Percentiles rank a stretch among this genome's conserved stretches.
These are phyloP conservation scores for Hedya salicella DNA, from an alignment of 2,888 invertebrate species.

Conservation along the genomic window DNA sequence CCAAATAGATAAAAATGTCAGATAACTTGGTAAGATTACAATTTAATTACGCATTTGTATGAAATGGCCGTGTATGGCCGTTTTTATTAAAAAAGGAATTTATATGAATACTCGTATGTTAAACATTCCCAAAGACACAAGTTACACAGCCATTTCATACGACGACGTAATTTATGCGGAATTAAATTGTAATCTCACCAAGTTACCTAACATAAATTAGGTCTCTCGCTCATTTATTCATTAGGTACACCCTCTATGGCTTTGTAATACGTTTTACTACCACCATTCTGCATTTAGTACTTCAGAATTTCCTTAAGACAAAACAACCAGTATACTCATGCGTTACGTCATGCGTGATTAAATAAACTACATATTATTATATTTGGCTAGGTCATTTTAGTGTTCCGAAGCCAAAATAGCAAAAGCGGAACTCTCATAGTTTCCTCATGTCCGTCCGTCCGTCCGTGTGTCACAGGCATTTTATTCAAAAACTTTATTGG, in stretches of 20 bases:
- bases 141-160: background rate
- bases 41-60: background rate
- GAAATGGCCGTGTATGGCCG: background rate
- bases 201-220: slow-evolving; percentile 5
- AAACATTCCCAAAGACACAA: background rate
- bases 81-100: too few relatives aligned
- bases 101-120: background rate
- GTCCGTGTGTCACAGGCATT: too few relatives aligned
- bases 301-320: too few relatives aligned
- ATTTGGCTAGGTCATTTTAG: too few relatives aligned
- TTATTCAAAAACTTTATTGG: too few relatives aligned
- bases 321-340: too few relatives aligned
- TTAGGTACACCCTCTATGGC: background rate
- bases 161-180: slow-evolving; percentile 1
- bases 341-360: too few relatives aligned
- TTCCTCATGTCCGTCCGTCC: too few relatives aligned
- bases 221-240: slow-evolving; percentile 12
- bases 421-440: too few relatives aligned
- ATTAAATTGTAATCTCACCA: slow-evolving; percentile 13
- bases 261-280: background rate
- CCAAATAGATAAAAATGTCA: too few relatives aligned
- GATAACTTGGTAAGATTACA: slow-evolving; percentile 8
- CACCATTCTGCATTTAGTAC: background rate
- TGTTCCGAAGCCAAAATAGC: too few relatives aligned
- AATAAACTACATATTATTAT: too few relatives aligned